These are phyloP conservation scores for Paramacrobiotus metropolitanus DNA, from an alignment of 1,140 invertebrate genomes.

Conservation along the genomic window DNA sequence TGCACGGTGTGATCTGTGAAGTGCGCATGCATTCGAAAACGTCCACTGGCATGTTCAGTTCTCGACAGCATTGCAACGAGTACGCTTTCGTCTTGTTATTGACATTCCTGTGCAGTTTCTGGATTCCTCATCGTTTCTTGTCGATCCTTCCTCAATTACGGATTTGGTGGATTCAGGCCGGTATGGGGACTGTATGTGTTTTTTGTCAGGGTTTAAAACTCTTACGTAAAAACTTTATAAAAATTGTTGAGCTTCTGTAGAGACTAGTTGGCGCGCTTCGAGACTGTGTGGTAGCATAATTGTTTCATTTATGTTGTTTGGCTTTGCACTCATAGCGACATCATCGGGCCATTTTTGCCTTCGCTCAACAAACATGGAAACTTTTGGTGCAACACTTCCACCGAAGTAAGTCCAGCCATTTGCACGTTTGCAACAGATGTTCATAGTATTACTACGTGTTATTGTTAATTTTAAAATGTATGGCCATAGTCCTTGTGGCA, in stretches of 20 bases:
- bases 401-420: conserved; percentile 22
- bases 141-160: conserved; percentile 40
- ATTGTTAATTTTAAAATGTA: too few species aligned
- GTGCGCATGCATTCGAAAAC: neutral
- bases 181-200: conserved; percentile 4
- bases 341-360: conserved; percentile 54
- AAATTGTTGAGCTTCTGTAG: too few species aligned
- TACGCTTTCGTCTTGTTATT: conserved; percentile 11
- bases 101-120: conserved; percentile 39
- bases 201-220: too few species aligned
- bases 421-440: too few species aligned
- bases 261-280: too few species aligned
- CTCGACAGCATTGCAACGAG: neutral
- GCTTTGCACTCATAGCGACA: conserved; percentile 15
- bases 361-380: conserved; percentile 74
- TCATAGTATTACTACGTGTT: too few species aligned
- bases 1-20: conserved; percentile 7
- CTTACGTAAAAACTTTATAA: too few species aligned
- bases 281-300: too few species aligned
- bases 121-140: conserved; percentile 65
- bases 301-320: neutral
- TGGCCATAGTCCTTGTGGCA: too few species aligned
- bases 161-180: conserved; percentile 33
- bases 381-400: conserved; percentile 79
- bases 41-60: neutral